phyloP scores from a whole-genome alignment of 37 sponge, comb jelly and placozoan species.

The Beroe ovata region DNA sequence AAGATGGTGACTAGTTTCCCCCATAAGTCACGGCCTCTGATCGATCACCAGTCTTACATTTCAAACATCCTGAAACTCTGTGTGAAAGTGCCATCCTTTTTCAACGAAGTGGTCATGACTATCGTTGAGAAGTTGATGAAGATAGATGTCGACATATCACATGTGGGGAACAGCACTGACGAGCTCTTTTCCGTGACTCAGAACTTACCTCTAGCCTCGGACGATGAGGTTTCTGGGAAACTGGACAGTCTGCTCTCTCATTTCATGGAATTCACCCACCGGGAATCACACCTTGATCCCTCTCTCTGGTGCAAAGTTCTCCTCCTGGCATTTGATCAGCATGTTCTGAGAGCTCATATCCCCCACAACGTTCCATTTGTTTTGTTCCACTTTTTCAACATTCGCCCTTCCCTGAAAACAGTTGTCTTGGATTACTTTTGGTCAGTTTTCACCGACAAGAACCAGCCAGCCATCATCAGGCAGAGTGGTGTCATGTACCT shows the following conservation, averaged over 20 bases:
- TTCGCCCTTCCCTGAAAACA: not conserved
- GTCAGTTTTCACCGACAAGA: conserved; percentile 43
- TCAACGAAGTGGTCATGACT: conserved; percentile 39
- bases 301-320: conserved; percentile 24
- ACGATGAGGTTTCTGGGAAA: conserved; percentile 28
- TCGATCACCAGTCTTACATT: conserved; percentile 42
- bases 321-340: conserved; percentile 14
- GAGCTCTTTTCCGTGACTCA: conserved; percentile 1
- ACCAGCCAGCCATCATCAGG: conserved; percentile 60
- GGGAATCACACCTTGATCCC: not conserved
- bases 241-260: not conserved
- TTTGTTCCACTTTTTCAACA: conserved; percentile 63
- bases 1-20: conserved; percentile 11
- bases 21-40: not conserved
- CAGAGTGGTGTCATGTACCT: conserved; percentile 58
- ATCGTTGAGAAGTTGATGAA: conserved; percentile 29
- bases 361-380: conserved; percentile 19
- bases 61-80: not conserved
- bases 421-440: conserved; percentile 51
- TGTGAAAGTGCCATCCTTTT: not conserved
- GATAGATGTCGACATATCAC: conserved; percentile 38
- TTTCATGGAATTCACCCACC: not conserved
- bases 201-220: not conserved
- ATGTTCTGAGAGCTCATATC: conserved; percentile 45
- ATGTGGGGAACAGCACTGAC: not conserved